phyloP scores from a whole-genome alignment of 2,888 invertebrate species.

The Brachyopa scutellaris region DNA sequence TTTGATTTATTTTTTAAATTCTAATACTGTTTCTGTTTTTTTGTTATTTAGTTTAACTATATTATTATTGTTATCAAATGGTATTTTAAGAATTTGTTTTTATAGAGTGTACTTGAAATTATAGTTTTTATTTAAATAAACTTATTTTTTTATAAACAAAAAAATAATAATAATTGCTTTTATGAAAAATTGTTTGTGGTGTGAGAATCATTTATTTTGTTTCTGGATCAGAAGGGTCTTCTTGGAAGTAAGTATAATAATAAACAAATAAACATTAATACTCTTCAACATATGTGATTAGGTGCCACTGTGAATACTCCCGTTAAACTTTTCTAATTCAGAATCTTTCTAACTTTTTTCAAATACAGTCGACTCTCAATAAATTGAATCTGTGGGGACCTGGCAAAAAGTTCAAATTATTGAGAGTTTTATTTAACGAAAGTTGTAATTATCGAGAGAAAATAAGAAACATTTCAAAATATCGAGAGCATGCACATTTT shows the following conservation, averaged over 20 bases:
- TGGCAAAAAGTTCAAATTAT: too few relatives aligned
- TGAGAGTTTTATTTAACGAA: too few relatives aligned
- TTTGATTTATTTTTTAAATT: slow-evolving; percentile 40
- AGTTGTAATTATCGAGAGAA: too few relatives aligned
- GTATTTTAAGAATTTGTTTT: slow-evolving; percentile 27
- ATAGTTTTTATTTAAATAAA: slow-evolving; percentile 36
- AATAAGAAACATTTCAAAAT: too few relatives aligned
- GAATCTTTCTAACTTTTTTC: too few relatives aligned
- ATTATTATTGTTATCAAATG: slow-evolving; percentile 50
- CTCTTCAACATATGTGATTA: not conserved
- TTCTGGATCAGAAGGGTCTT: not conserved
- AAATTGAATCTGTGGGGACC: too few relatives aligned
- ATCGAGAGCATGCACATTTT: too few relatives aligned
- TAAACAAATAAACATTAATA: too few relatives aligned
- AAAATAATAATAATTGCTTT: not conserved
- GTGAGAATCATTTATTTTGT: not conserved
- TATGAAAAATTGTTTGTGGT: not conserved
- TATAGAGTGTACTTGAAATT: slow-evolving; percentile 22
- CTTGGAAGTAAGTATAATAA: not conserved
- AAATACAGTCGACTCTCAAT: too few relatives aligned
- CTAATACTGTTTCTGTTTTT: slow-evolving; percentile 56
- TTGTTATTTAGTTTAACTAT: slow-evolving; percentile 42
- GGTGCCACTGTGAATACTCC: too few relatives aligned
- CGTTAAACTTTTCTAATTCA: too few relatives aligned
- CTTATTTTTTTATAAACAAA: slow-evolving; percentile 57